These are phyloP conservation scores for Pipistrellus pygmaeus DNA, from an alignment of 2,797 vertebrate species.

Conservation along the genomic window DNA sequence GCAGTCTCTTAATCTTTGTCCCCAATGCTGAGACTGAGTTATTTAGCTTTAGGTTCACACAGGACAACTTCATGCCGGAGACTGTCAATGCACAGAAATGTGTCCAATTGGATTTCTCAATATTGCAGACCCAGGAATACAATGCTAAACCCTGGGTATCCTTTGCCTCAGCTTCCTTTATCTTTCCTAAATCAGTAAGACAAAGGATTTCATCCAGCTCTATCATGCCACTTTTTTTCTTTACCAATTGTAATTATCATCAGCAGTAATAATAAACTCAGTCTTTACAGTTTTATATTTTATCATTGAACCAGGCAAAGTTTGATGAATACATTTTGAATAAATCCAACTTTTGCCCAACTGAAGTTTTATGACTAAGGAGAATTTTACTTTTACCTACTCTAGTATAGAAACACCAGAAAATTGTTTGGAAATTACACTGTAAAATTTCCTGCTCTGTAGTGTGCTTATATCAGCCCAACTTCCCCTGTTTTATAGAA, in stretches of 20 bases:
- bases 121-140: neutral
- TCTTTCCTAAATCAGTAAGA: neutral
- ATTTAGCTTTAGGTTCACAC: neutral
- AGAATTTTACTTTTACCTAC: neutral
- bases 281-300: neutral
- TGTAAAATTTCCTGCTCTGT: neutral
- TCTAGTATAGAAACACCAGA: neutral
- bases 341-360: constrained; percentile 21
- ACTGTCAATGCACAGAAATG: neutral
- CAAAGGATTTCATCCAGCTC: neutral
- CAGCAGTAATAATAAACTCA: neutral
- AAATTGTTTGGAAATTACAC: constrained; percentile 17
- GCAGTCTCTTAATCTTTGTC: neutral
- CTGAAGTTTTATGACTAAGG: neutral
- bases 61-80: neutral
- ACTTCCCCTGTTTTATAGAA: neutral
- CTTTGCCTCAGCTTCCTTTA: neutral
- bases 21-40: neutral
- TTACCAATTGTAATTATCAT: neutral
- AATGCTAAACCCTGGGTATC: neutral
- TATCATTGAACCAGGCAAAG: neutral
- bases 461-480: neutral
- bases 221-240: neutral
- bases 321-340: neutral
- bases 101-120: neutral